Evolutionary conservation across 2,888 invertebrate species (phyloP).

Genomic region (Coremacera marginata): DNA sequence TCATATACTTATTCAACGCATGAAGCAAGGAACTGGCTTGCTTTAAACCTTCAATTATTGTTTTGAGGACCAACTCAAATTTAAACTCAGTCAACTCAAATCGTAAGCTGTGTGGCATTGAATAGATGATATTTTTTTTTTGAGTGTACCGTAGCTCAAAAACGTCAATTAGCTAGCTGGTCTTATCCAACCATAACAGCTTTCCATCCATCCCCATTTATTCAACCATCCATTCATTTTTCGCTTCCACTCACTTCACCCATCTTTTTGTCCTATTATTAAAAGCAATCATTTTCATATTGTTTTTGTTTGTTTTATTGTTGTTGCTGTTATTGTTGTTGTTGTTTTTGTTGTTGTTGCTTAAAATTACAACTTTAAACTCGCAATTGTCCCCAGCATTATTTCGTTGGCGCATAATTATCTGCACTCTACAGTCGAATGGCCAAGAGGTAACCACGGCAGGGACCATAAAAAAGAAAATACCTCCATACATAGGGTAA

Average conservation of each 20-base stretch:
- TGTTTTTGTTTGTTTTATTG: background rate
- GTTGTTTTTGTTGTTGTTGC: background rate
- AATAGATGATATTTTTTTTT: too few species aligned
- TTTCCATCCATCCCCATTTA: background rate
- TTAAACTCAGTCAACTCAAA: background rate
- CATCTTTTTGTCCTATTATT: background rate
- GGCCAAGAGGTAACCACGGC: background rate
- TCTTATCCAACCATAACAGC: too few species aligned
- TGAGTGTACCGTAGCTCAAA: background rate
- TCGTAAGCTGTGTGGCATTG: background rate
- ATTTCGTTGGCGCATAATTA: constrained; percentile 17
- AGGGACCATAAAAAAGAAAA: background rate
- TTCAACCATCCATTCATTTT: background rate
- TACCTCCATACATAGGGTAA: background rate
- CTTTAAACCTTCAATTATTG: too few species aligned
- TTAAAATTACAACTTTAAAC: constrained; percentile 8
- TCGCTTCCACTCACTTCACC: background rate
- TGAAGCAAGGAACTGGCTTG: too few species aligned
- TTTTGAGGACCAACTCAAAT: too few species aligned
- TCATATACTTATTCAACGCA: too few species aligned
- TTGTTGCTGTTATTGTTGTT: background rate
- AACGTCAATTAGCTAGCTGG: background rate
- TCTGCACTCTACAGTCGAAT: background rate
- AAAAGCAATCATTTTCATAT: background rate
- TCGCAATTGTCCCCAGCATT: constrained; percentile 4